Evolutionary conservation across 2,797 vertebrate genomes (phyloP), one percentile per base, ranked within the genome.

Genomic region (Enteromius thamalakanensis): DNA sequence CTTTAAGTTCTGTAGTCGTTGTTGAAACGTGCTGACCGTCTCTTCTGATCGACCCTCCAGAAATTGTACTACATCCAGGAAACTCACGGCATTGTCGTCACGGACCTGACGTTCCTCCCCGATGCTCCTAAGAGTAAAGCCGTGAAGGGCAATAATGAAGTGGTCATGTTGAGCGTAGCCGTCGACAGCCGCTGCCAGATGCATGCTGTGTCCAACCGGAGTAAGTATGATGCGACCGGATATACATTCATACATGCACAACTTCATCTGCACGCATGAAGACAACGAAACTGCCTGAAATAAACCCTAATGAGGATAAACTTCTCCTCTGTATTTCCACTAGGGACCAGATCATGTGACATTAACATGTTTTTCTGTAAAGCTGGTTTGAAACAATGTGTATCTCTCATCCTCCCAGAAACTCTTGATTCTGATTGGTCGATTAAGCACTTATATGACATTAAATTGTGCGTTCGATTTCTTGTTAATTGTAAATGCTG

Each of bases 101-200:
- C 97, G 0, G 97, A 97, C 1, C 82, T 99, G 86, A 94, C 96
- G 60, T 99, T 99, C 53, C 89, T 99, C 58, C 97, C 97, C 0
- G 94, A 96, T 84, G 89, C 90, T 1, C 75, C 85, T 8, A 92
- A 92, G 0, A 94, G 94, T 76, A 93, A 89, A 84, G 91, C 93
- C 55, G 88, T 97, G 55, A 94, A 94, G 77, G 96, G 95, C 1
- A 90, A 91, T 76, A 95, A 97, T 0, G 98, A 99, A 90, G 94
- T 95, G 0, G 97, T 96, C 60, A 91, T 99, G 93, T 91, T 99
- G 83, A 99, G 97, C 37, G 97, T 99, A 8, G 97, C 97, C 0
- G 97, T 99, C 17, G 97, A 99, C 91, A 99, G 97, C 67, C 96
- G 97, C 84, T 98, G 97, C 93, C 96, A 96, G 65, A 84, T 98